Evolutionary conservation across 1,140 invertebrate species (phyloP).

Genomic region (Spodoptera frugiperda): DNA sequence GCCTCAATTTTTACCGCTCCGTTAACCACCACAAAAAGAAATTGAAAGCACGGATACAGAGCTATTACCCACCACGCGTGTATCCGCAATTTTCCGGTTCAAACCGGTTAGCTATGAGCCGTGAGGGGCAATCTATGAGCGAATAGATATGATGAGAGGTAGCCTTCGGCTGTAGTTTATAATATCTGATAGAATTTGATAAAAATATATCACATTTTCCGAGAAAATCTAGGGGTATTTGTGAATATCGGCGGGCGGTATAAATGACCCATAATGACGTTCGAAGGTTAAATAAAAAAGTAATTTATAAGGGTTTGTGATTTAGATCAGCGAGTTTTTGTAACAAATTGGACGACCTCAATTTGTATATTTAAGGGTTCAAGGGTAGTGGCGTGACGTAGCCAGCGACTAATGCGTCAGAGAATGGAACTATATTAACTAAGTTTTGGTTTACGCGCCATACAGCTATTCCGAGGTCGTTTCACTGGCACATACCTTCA

Average conservation of each 20-base stretch:
- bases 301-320: constrained; percentile 30
- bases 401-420: constrained; percentile 13
- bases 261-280: constrained; percentile 19
- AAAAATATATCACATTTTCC: not conserved
- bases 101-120: not conserved
- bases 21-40: constrained; percentile 16
- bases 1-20: constrained; percentile 1
- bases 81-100: constrained; percentile 33
- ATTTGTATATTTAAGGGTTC: constrained; percentile 30
- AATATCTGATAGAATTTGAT: constrained; percentile 10
- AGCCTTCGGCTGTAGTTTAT: not conserved
- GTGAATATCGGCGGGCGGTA: not conserved
- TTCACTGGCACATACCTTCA: constrained; percentile 7
- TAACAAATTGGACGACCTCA: constrained; percentile 22
- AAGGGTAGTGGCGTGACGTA: constrained; percentile 15
- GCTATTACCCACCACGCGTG: constrained; percentile 4
- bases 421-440: not conserved
- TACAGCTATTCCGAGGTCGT: not conserved
- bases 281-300: constrained; percentile 37
- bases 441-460: not conserved
- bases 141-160: not conserved
- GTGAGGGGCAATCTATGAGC: constrained; percentile 32
- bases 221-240: not conserved
- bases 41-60: constrained; percentile 19
- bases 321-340: constrained; percentile 21